These are phyloP conservation scores for Seladonia tumulorum DNA, from an alignment of 2,888 invertebrate species.

Conservation along the genomic window DNA sequence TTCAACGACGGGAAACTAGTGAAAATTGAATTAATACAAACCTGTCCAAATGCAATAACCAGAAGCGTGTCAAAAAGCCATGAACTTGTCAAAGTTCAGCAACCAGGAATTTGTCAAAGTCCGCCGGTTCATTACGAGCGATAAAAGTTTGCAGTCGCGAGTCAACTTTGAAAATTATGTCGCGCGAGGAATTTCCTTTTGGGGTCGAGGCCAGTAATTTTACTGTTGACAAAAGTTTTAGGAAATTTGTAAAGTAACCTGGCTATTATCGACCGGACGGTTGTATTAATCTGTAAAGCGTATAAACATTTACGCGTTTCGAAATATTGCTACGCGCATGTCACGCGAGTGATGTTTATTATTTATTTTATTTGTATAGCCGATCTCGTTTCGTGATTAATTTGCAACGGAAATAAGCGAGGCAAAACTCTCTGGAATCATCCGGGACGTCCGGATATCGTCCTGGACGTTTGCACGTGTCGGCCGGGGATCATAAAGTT, in stretches of 20 bases:
- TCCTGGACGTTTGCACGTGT: not conserved
- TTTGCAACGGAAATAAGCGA: not conserved
- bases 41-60: not conserved
- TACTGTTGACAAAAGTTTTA: not conserved
- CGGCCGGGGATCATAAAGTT: not conserved
- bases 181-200: not conserved
- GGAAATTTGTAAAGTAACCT: not conserved
- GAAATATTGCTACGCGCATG: not conserved
- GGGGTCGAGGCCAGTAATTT: not conserved
- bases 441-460: not conserved
- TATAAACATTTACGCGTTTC: not conserved
- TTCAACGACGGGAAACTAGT: not conserved
- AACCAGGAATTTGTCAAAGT: not conserved
- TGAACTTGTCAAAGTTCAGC: not conserved
- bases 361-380: not conserved
- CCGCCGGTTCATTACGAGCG: no score
- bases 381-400: not conserved
- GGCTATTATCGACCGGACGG: not conserved
- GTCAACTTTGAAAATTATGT: no score
- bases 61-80: no score
- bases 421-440: not conserved
- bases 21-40: not conserved
- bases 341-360: not conserved
- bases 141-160: not conserved
- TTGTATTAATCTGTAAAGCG: not conserved